Percentiles rank a stretch among this genome's conserved stretches.
Conservation (phyloP, 1,140 invertebrate species). For the Rhagoletis pomonella region DNA sequence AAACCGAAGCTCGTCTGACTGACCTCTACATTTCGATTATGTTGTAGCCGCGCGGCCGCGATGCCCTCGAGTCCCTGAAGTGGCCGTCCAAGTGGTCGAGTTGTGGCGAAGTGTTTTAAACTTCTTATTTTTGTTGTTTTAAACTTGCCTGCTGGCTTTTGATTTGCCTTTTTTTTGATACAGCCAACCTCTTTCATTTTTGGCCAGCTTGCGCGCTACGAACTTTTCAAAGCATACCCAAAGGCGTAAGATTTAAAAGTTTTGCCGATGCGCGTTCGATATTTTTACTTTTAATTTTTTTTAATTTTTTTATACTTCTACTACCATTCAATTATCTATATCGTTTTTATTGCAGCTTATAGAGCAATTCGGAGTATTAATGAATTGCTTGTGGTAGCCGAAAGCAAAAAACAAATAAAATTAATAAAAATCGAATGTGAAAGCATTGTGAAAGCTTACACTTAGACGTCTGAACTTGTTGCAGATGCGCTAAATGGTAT, state of each 20-base stretch:
- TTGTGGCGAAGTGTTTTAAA: slow-evolving; percentile 10
- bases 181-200: slow-evolving; percentile 9
- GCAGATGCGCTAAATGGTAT: not conserved
- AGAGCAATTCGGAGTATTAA: slow-evolving; percentile 26
- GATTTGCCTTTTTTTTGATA: not conserved
- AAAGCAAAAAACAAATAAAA: not conserved
- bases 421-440: not conserved
- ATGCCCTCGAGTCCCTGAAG: not conserved
- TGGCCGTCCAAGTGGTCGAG: not conserved
- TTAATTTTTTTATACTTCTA: not conserved
- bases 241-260: slow-evolving; percentile 15
- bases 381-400: slow-evolving; percentile 13
- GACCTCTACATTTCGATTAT: slow-evolving; percentile 19
- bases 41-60: not conserved
- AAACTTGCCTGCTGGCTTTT: not conserved
- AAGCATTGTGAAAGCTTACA: not conserved
- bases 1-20: not conserved
- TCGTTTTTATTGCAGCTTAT: not conserved
- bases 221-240: slow-evolving; percentile 44
- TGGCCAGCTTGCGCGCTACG: not conserved
- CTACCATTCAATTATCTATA: not conserved
- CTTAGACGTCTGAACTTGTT: not conserved
- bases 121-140: not conserved
- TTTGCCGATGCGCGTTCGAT: not conserved
- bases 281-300: not conserved